Conservation (phyloP, 2,888 invertebrate genomes). For the Peribatodes rhomboidaria region DNA sequence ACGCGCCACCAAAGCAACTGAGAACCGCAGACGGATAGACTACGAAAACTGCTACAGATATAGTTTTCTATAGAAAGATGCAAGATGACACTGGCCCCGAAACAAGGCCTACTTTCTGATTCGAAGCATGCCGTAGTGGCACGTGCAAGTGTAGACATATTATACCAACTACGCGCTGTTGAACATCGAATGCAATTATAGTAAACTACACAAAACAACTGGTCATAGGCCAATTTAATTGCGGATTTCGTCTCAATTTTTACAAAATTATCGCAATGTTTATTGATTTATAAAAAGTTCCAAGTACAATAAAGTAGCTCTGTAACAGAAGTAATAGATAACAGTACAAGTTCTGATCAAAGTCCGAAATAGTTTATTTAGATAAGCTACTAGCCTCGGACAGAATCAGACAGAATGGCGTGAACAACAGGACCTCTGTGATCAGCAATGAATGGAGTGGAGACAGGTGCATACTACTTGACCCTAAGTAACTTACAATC, state of each 20-base stretch:
- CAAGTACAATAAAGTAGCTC: too few relatives aligned
- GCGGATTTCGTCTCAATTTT: not conserved
- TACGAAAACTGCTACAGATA: too few relatives aligned
- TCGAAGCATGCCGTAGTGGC: constrained; percentile 19
- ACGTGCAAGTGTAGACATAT: constrained; percentile 1
- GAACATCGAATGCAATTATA: constrained; percentile 13
- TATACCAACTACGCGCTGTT: constrained; percentile 10
- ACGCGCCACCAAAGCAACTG: not conserved
- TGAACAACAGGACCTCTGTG: too few relatives aligned
- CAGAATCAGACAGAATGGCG: too few relatives aligned
- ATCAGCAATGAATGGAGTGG: not conserved
- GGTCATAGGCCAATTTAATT: not conserved
- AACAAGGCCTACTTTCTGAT: constrained; percentile 29
- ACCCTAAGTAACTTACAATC: too few relatives aligned
- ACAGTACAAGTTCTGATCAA: too few relatives aligned
- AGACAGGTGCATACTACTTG: too few relatives aligned
- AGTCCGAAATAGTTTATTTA: too few relatives aligned
- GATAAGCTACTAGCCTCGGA: too few relatives aligned
- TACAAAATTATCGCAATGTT: not conserved
- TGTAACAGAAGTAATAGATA: too few relatives aligned
- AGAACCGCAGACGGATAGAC: not conserved
- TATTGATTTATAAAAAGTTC: too few relatives aligned
- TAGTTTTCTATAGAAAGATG: not conserved
- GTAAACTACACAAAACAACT: constrained; percentile 21
- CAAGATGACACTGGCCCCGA: constrained; percentile 29